Conservation (phyloP, 2,888 invertebrate species). For the Ceraclea dissimilis region DNA sequence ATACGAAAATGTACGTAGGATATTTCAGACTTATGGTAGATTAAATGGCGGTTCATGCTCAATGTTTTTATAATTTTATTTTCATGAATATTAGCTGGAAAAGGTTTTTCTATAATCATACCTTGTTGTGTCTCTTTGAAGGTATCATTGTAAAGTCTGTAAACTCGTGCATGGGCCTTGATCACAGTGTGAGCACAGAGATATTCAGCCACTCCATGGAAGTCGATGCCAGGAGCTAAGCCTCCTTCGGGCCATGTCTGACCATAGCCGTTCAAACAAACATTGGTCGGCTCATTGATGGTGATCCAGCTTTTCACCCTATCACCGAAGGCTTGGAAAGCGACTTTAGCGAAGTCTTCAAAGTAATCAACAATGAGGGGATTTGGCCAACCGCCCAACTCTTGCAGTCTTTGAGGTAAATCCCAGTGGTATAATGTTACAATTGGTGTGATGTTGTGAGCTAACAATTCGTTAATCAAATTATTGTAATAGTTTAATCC, state of each 20-base stretch:
- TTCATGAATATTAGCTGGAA: too few relatives aligned
- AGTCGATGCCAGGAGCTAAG: slow-evolving; percentile 44
- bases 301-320: slow-evolving; percentile 52
- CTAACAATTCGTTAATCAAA: slow-evolving; percentile 50
- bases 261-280: slow-evolving; percentile 46
- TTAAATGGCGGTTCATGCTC: too few relatives aligned
- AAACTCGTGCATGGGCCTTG: slow-evolving; percentile 57
- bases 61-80: too few relatives aligned
- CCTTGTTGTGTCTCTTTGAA: slow-evolving; percentile 36
- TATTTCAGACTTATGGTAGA: too few relatives aligned
- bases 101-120: slow-evolving; percentile 2
- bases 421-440: slow-evolving; percentile 64
- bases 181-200: slow-evolving; percentile 56
- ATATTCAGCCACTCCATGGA: slow-evolving; percentile 53
- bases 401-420: slow-evolving; percentile 52
- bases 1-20: too few relatives aligned
- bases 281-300: slow-evolving; percentile 54
- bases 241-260: slow-evolving; percentile 28
- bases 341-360: slow-evolving; percentile 45
- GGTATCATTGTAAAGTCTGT: slow-evolving; percentile 47
- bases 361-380: slow-evolving; percentile 47
- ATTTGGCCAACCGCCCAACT: slow-evolving; percentile 47
- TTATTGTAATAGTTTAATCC: slow-evolving; percentile 55
- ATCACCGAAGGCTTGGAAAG: slow-evolving; percentile 42
- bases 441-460: slow-evolving; percentile 49